phyloP scores from a whole-genome alignment of 2,888 invertebrate genomes.

The Macaria liturata region DNA sequence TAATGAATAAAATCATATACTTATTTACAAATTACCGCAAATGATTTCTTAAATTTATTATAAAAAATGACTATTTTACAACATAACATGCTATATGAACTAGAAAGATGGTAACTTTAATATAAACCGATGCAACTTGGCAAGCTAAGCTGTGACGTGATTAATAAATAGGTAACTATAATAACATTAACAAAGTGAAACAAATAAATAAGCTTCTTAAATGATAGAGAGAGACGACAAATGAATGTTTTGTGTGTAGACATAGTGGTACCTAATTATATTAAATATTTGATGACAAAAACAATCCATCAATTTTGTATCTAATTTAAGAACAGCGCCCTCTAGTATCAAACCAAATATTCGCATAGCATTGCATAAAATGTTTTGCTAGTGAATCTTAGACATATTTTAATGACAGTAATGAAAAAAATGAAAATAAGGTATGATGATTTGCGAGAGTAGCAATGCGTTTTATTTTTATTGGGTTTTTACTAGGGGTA shows the following conservation, averaged over 20 bases:
- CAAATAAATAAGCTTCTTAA: constrained; percentile 74
- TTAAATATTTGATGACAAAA: too few species aligned
- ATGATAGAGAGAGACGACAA: constrained; percentile 62
- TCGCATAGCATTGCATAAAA: too few species aligned
- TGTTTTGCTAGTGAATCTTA: too few species aligned
- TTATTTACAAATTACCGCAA: constrained; percentile 76
- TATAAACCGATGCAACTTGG: constrained; percentile 55
- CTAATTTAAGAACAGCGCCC: too few species aligned
- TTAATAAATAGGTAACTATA: constrained; percentile 77
- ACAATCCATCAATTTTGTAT: too few species aligned
- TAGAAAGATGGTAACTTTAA: constrained; percentile 73
- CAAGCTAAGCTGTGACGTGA: constrained; percentile 61
- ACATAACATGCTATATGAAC: constrained; percentile 64
- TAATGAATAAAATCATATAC: constrained; percentile 77
- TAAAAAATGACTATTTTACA: constrained; percentile 71
- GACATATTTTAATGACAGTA: too few species aligned
- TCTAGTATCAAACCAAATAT: too few species aligned
- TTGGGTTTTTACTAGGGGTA: too few species aligned
- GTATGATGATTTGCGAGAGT: too few species aligned
- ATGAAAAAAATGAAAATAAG: too few species aligned
- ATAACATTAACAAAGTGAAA: constrained; percentile 75
- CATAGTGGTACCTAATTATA: constrained; percentile 1
- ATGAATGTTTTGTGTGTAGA: constrained; percentile 40
- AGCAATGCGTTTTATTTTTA: too few species aligned
- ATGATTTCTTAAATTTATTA: constrained; percentile 67